A percentile compares a stretch with the other conserved stretches of the same genome.
Conservation (phyloP, 2,888 invertebrate genomes). For the Prosapia bicincta region DNA sequence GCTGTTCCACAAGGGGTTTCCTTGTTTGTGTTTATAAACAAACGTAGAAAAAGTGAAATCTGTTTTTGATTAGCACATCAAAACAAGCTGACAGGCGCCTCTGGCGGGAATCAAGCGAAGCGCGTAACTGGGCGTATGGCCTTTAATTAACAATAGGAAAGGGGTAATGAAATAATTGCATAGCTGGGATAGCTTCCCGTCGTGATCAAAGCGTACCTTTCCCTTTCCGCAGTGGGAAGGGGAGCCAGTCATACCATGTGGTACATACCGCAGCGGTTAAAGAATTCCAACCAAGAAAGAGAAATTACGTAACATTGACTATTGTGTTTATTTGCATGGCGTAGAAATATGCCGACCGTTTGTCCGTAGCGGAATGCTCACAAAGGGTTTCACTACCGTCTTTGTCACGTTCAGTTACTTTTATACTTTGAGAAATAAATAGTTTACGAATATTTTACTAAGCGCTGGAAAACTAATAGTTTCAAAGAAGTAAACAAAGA, state of each 20-base stretch:
- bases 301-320: background rate
- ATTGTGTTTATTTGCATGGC: background rate
- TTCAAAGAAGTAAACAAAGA: no score
- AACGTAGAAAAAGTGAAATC: background rate
- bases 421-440: background rate
- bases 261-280: background rate
- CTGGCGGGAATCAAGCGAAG: background rate
- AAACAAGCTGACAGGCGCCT: background rate
- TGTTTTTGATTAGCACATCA: background rate
- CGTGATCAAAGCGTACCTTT: background rate
- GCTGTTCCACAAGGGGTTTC: no score
- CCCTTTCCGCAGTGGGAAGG: background rate
- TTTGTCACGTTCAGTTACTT: background rate
- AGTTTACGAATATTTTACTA: no score
- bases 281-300: background rate
- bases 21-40: background rate
- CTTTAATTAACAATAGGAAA: constrained; percentile 25
- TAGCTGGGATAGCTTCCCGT: constrained; percentile 22
- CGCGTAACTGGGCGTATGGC: background rate
- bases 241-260: background rate
- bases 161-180: constrained; percentile 30
- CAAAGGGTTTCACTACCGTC: background rate
- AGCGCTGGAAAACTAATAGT: no score
- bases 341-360: background rate
- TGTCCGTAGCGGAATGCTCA: background rate